phyloP scores from a whole-genome alignment of 2,113 vertebrate genomes.

The Oplegnathus fasciatus region DNA sequence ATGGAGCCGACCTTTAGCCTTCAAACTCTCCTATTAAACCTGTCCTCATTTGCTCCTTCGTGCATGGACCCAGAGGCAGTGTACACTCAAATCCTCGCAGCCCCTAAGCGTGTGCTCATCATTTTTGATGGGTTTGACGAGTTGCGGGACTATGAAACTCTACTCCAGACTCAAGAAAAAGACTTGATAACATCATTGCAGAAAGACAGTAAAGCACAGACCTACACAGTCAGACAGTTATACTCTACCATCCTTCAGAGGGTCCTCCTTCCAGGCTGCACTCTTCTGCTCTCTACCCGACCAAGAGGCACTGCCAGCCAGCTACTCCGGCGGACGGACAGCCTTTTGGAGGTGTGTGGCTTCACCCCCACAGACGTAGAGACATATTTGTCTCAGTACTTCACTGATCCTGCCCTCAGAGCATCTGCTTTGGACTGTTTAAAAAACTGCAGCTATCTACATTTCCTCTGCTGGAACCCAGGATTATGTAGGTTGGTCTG shows the following conservation, averaged over 20 bases:
- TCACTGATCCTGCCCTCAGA: constrained; percentile 64
- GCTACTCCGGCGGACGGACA: constrained; percentile 86
- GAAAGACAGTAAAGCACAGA: constrained; percentile 56
- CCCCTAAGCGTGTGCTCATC: constrained; percentile 88
- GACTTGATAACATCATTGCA: constrained; percentile 47
- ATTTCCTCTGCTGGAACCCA: constrained; percentile 89
- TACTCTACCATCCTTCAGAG: constrained; percentile 90
- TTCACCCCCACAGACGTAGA: constrained; percentile 86
- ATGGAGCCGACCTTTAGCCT: constrained; percentile 79
- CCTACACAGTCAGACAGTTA: constrained; percentile 83
- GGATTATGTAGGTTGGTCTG: constrained; percentile 88
- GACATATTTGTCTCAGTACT: constrained; percentile 85
- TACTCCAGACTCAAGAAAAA: constrained; percentile 77
- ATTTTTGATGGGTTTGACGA: constrained; percentile 93
- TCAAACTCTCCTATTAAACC: constrained; percentile 86
- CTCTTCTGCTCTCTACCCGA: constrained; percentile 87
- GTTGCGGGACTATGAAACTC: constrained; percentile 85
- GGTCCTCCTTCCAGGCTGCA: constrained; percentile 89
- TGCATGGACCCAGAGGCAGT: constrained; percentile 76
- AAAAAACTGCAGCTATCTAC: constrained; percentile 79
- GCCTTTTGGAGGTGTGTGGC: constrained; percentile 87
- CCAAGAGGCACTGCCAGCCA: constrained; percentile 86
- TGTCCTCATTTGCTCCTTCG: constrained; percentile 67
- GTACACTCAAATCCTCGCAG: constrained; percentile 84
- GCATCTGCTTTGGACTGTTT: constrained; percentile 77